Evolutionary conservation across 2,113 vertebrate genomes (phyloP).

Genomic region (Stomatorhinus ivindoensis): DNA sequence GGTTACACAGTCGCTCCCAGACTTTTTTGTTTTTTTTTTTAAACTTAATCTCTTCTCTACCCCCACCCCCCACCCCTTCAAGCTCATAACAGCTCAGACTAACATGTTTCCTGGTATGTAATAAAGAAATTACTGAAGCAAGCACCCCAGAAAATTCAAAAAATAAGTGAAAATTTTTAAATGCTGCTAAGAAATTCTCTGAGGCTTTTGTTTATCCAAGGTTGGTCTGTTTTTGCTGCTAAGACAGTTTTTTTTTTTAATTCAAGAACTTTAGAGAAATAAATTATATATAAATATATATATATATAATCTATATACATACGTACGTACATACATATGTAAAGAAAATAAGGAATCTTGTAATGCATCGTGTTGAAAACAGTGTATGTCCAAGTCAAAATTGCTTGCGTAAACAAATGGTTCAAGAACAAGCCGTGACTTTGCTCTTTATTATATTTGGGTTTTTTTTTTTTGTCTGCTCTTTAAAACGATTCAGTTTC

Average conservation of each 20-base stretch:
- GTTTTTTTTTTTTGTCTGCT: conserved; percentile 16
- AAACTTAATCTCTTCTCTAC: neutral
- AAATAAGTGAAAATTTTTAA: neutral
- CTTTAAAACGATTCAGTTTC: conserved; percentile 34
- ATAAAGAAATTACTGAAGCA: conserved; percentile 6
- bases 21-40: neutral
- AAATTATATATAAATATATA: conserved; percentile 7
- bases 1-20: conserved; percentile 18
- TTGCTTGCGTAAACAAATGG: conserved; percentile 30
- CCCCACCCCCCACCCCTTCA: neutral
- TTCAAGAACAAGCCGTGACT: conserved; percentile 52
- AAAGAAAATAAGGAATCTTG: conserved; percentile 20
- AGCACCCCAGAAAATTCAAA: conserved; percentile 7
- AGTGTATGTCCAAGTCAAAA: conserved; percentile 21
- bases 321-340: conserved; percentile 10
- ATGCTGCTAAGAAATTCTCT: conserved; percentile 25
- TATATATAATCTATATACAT: neutral
- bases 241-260: conserved; percentile 24
- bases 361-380: conserved; percentile 25
- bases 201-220: conserved; percentile 27
- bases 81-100: neutral
- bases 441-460: conserved; percentile 16
- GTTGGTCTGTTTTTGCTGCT: conserved; percentile 38
- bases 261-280: conserved; percentile 19
- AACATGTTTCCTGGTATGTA: conserved; percentile 1